phyloP scores from a whole-genome alignment of 2,113 vertebrate genomes.

The Eretmochelys imbricata region DNA sequence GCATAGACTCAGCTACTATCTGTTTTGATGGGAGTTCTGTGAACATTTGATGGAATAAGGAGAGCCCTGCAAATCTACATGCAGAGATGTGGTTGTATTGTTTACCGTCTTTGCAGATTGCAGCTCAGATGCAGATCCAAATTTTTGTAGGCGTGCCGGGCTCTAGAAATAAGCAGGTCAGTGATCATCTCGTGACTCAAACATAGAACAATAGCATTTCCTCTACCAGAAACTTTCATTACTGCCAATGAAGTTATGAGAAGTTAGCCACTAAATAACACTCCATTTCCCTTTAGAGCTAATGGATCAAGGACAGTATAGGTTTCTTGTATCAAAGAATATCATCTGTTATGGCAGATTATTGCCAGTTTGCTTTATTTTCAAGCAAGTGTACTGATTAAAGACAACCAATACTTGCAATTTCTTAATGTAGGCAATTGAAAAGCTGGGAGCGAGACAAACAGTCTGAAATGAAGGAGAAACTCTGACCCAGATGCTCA shows the following conservation, averaged over 20 bases:
- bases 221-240: not conserved
- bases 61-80: no score
- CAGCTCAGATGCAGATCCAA: no score
- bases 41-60: no score
- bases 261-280: not conserved
- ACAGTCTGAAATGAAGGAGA: not conserved
- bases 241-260: not conserved
- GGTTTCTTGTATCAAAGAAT: not conserved
- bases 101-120: no score
- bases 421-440: not conserved
- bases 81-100: no score
- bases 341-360: fast-evolving
- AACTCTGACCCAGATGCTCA: not conserved
- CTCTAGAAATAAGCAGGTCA: fast-evolving
- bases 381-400: not conserved
- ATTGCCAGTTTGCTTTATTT: not conserved
- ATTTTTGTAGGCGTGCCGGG: no score
- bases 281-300: not conserved
- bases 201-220: not conserved
- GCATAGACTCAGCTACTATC: not conserved
- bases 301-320: not conserved
- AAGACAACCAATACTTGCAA: not conserved
- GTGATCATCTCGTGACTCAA: not conserved
- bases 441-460: not conserved
- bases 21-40: not conserved